These are phyloP conservation scores for Pollenia amentaria DNA, from an alignment of 2,888 invertebrate species.

Conservation along the genomic window DNA sequence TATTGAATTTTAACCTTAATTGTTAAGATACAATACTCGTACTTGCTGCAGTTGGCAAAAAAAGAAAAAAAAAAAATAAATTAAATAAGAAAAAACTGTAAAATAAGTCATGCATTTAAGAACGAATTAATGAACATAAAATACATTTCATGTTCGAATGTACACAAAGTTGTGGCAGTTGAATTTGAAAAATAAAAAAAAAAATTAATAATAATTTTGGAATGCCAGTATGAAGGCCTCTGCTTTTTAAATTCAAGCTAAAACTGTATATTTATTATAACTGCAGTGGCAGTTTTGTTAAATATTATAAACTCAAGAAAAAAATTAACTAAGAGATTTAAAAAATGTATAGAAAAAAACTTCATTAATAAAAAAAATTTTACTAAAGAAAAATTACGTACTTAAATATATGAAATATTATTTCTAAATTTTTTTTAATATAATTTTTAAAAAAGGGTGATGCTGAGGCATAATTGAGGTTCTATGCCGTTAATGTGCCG, in stretches of 20 bases:
- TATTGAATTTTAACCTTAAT: constrained; percentile 58
- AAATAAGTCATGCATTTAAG: constrained; percentile 67
- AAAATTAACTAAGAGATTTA: not conserved
- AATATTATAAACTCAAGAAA: constrained; percentile 12
- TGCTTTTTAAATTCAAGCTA: not conserved
- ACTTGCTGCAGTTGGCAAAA: constrained; percentile 48
- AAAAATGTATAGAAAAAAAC: not conserved
- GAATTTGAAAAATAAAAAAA: not conserved
- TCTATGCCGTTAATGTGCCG: too few species aligned
- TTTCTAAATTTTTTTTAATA: too few species aligned
- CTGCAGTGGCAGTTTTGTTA: not conserved
- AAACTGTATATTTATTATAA: constrained; percentile 6
- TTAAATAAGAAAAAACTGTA: constrained; percentile 49
- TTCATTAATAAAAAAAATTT: too few species aligned
- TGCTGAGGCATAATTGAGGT: too few species aligned
- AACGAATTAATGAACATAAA: constrained; percentile 49
- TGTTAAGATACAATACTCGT: constrained; percentile 30
- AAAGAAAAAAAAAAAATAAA: too few species aligned
- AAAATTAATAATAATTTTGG: not conserved
- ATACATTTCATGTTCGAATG: constrained; percentile 23
- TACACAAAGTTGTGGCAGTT: constrained; percentile 28
- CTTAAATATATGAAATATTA: too few species aligned
- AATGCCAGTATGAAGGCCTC: constrained; percentile 70
- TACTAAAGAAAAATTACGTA: too few species aligned
- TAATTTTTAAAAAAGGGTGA: too few species aligned